These are phyloP conservation scores for Macheiramphus alcinus DNA, from an alignment of 2,113 vertebrate species.

Conservation along the genomic window DNA sequence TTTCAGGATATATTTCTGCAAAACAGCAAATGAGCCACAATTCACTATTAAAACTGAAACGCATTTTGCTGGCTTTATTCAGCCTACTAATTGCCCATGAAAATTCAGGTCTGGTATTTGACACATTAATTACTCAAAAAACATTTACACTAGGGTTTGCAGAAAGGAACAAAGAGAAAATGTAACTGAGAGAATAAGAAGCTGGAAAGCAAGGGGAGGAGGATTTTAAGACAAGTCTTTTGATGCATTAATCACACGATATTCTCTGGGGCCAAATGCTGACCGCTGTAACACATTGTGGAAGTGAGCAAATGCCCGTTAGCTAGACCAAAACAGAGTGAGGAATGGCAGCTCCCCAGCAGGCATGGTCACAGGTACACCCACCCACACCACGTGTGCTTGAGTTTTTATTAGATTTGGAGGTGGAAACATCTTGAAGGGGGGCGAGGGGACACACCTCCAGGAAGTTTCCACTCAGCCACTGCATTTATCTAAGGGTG, in stretches of 20 bases:
- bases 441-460: background rate
- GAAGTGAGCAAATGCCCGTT: background rate
- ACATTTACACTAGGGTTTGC: constrained; percentile 58
- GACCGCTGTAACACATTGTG: background rate
- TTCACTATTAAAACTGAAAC: constrained; percentile 47
- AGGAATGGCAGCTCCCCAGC: background rate
- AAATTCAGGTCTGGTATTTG: constrained; percentile 65
- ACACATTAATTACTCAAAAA: constrained; percentile 66
- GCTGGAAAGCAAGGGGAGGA: background rate
- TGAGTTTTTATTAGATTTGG: background rate
- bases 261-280: background rate
- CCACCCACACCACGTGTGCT: background rate
- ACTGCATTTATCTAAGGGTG: background rate
- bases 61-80: constrained; percentile 47
- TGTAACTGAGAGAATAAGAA: constrained; percentile 45
- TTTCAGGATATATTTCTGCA: constrained; percentile 30
- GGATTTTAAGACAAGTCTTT: constrained; percentile 1
- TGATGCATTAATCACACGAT: background rate
- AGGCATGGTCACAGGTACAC: background rate
- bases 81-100: constrained; percentile 64
- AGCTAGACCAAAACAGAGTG: background rate
- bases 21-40: constrained; percentile 40
- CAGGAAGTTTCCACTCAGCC: background rate
- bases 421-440: background rate
- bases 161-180: constrained; percentile 54